These are phyloP conservation scores for Plecotus auritus DNA, from an alignment of 2,113 vertebrate species.

Conservation along the genomic window DNA sequence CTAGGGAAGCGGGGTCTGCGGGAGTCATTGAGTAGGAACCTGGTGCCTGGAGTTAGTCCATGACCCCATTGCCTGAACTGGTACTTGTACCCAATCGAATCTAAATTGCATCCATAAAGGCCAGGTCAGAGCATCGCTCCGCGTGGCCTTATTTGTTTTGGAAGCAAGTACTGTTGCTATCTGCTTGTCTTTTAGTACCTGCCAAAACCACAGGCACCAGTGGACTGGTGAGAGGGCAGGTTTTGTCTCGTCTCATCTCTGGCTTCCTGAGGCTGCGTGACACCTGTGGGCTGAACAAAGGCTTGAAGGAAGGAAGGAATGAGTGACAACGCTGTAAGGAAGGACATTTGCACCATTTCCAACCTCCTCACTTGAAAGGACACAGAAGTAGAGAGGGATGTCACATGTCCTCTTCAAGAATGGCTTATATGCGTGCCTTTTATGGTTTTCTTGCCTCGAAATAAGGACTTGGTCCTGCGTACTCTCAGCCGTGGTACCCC, in stretches of 20 bases:
- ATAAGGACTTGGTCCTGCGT: neutral
- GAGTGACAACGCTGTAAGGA: neutral
- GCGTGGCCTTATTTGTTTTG: slow-evolving; percentile 72
- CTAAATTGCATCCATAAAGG: slow-evolving; percentile 17
- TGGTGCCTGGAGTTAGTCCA: neutral
- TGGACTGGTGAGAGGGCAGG: neutral
- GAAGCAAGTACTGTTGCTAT: slow-evolving; percentile 54
- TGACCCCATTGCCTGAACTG: neutral
- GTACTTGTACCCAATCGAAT: neutral
- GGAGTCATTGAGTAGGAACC: neutral
- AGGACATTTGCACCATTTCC: neutral
- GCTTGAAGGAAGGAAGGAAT: neutral
- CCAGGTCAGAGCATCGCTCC: slow-evolving; percentile 19
- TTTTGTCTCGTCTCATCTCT: neutral
- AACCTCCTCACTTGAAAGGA: neutral
- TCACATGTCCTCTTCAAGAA: neutral
- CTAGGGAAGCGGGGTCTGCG: neutral
- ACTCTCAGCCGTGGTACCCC: neutral
- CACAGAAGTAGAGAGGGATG: neutral
- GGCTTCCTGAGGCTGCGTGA: neutral
- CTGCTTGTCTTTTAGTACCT: slow-evolving; percentile 40
- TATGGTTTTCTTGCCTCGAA: neutral
- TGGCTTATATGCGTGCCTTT: neutral
- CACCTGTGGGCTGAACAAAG: neutral
- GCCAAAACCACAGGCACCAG: slow-evolving; percentile 20